These are phyloP conservation scores for Poeciliopsis paucimaculata DNA, from an alignment of 2,797 vertebrate species.

Conservation along the genomic window DNA sequence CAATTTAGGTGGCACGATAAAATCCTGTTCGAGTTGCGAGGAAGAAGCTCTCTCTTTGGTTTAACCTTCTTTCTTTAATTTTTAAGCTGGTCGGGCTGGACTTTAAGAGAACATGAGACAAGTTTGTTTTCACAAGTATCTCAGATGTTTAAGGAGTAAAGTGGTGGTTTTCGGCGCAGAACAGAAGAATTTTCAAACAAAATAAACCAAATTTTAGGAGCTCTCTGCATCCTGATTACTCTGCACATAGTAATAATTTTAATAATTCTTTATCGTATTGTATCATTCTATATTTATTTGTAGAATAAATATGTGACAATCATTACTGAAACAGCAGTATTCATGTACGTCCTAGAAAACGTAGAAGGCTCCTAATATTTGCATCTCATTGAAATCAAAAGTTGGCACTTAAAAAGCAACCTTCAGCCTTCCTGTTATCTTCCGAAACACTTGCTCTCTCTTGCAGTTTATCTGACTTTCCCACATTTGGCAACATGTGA, in stretches of 20 bases:
- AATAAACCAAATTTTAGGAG: neutral
- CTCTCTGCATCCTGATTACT: neutral
- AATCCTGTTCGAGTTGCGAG: conserved; percentile 37
- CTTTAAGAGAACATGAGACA: conserved; percentile 32
- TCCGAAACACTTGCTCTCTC: neutral
- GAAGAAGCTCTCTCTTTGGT: conserved; percentile 28
- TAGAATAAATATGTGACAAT: neutral
- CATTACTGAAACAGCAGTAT: neutral
- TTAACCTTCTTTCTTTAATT: conserved; percentile 32
- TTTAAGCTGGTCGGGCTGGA: conserved; percentile 4
- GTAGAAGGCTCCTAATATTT: neutral
- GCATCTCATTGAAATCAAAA: neutral
- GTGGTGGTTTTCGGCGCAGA: neutral
- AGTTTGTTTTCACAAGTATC: conserved; percentile 29
- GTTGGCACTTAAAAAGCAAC: neutral
- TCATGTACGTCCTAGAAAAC: neutral
- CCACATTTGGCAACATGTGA: neutral
- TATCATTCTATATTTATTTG: neutral
- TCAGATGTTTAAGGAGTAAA: conserved; percentile 31
- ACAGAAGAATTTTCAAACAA: neutral
- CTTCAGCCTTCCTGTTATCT: neutral
- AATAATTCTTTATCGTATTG: neutral
- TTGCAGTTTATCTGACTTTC: neutral
- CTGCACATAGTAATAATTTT: neutral
- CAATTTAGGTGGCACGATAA: conserved; percentile 48